Conservation (phyloP, 2,888 invertebrate species). For the Phlogophora meticulosa region DNA sequence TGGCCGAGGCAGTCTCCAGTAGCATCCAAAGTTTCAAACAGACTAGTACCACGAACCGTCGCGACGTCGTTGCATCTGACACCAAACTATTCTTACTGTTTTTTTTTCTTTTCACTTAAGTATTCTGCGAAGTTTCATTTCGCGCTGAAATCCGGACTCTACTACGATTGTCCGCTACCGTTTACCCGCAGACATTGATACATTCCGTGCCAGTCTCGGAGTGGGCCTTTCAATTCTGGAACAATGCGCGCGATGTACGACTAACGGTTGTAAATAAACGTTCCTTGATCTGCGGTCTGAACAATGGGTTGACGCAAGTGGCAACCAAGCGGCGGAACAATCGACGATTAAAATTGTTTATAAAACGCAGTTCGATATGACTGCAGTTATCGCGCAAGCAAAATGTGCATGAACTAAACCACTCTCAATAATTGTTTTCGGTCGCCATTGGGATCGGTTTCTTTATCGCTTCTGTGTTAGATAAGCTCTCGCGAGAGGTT, state of each 20-base stretch:
- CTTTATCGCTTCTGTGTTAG: constrained; percentile 64
- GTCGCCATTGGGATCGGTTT: constrained; percentile 62
- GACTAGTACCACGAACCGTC: constrained; percentile 81
- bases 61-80: constrained; percentile 85
- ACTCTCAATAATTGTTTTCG: constrained; percentile 64
- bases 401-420: constrained; percentile 63
- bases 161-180: constrained; percentile 73
- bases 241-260: constrained; percentile 78
- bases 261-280: constrained; percentile 69
- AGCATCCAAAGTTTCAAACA: constrained; percentile 80
- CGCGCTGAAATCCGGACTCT: constrained; percentile 75
- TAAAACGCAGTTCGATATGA: constrained; percentile 82
- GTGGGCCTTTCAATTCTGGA: constrained; percentile 73
- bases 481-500: constrained; percentile 44
- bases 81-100: constrained; percentile 82
- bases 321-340: constrained; percentile 84
- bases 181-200: constrained; percentile 79
- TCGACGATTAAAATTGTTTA: constrained; percentile 88
- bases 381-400: constrained; percentile 75
- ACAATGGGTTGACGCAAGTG: constrained; percentile 84
- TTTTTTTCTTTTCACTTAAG: constrained; percentile 81
- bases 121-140: constrained; percentile 85
- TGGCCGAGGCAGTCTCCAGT: constrained; percentile 64
- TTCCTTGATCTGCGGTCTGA: constrained; percentile 71
- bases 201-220: constrained; percentile 75